Base-by-base conservation (phyloP, 2,888 invertebrate genomes). In the Zhuqinia jingwanae region DNA sequence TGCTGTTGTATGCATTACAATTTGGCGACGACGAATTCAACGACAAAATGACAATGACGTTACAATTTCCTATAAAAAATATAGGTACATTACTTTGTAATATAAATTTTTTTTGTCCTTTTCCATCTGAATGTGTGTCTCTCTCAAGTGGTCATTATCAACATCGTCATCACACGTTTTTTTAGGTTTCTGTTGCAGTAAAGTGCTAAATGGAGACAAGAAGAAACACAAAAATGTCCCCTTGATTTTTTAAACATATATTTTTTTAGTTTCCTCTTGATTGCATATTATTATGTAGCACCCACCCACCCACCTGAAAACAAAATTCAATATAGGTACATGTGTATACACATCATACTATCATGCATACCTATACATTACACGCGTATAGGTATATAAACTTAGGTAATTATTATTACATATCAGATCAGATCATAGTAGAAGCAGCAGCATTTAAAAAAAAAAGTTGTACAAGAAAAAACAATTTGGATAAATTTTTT, bases 171-270 rank as follows among this genome's bases (percentile, higher is more conserved):
- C 13, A n/a, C 42, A 68, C 1, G 70, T 36, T 36, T 6, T 36
- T 36, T 36, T 36, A 36, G 8, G n/a, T n/a, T n/a, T n/a, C 45
- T 70, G 50, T 50, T 70, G 17, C 25, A 15, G 20, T 2, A 68
- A 30, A 68, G 68, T 70, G 70, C 13, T 42, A 68, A 68, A 68
- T 68, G 50, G 50, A 47, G 70, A 70, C 47, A 70, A 70, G 70
- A 70, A 70, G 47, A 27, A 25, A 70, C 22, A 70, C 22, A 70
- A 70, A 70, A 70, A 70, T 70, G 70, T 47, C 70, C 47, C 70
- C 70, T 70, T 27, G 50, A 70, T 68, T 17, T 36, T 65, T 65
- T 36, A 36, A 17, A 36, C 36, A 25, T 58, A 58, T 58, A 20
- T 2, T 58, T 58, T 58, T 58, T 58, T n/a, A n/a, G 53, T n/a